phyloP scores from a whole-genome alignment of 2,113 vertebrate genomes.

The Lophius piscatorius region DNA sequence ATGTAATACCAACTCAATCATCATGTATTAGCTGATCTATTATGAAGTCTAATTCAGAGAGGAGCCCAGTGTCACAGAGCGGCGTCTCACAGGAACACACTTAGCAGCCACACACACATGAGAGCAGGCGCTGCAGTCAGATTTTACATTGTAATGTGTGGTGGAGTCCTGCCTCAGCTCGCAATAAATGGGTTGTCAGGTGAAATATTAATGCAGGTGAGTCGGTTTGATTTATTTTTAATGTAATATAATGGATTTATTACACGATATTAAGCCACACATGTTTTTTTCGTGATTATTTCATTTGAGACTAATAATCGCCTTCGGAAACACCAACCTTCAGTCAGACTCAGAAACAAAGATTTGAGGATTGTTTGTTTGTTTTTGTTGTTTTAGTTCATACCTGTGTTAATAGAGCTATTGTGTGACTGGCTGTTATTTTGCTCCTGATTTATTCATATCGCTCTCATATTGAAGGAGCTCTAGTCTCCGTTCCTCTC shows the following conservation, averaged over 20 bases:
- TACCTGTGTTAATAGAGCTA: constrained; percentile 17
- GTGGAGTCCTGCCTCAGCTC: constrained; percentile 36
- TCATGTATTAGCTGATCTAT: constrained; percentile 29
- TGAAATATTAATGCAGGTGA: constrained; percentile 70
- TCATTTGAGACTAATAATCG: neutral
- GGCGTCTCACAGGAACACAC: constrained; percentile 17
- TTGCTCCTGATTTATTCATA: constrained; percentile 56
- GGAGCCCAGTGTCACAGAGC: constrained; percentile 13
- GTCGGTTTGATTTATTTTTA: constrained; percentile 61
- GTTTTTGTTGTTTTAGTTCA: neutral
- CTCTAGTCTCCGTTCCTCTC: constrained; percentile 20
- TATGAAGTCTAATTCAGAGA: constrained; percentile 43
- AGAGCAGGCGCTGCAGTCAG: constrained; percentile 30
- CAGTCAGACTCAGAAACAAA: neutral
- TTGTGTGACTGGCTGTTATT: constrained; percentile 32
- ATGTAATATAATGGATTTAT: constrained; percentile 61
- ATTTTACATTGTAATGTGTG: constrained; percentile 47
- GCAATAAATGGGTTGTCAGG: constrained; percentile 59
- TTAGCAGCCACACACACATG: constrained; percentile 29
- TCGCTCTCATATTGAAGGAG: constrained; percentile 24
- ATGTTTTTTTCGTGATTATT: constrained; percentile 18
- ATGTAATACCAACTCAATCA: constrained; percentile 37
- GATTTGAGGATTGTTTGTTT: neutral
- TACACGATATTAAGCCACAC: constrained; percentile 39
- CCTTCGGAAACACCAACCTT: neutral